Evolutionary conservation across 2,797 vertebrate genomes (phyloP).

Genomic region (Rhinella marina): DNA sequence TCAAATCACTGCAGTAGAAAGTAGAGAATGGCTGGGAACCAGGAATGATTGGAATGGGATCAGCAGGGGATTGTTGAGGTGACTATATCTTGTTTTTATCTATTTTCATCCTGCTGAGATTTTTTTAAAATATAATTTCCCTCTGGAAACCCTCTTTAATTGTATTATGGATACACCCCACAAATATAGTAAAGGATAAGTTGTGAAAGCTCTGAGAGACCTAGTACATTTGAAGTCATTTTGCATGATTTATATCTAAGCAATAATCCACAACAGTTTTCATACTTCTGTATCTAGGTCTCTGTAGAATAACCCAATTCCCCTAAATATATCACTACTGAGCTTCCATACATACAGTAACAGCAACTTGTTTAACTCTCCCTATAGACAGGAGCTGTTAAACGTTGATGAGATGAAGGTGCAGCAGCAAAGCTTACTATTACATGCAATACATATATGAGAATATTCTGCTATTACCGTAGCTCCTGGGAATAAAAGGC

Average conservation of each 20-base stretch:
- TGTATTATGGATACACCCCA: background rate
- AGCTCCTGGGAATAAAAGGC: constrained; percentile 25
- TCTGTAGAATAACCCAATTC: constrained; percentile 33
- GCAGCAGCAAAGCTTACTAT: constrained; percentile 2
- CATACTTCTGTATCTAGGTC: background rate
- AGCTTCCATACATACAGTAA: constrained; percentile 18
- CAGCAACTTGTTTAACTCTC: constrained; percentile 40
- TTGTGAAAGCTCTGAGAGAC: background rate
- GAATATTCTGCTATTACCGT: constrained; percentile 27
- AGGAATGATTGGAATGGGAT: too few species aligned
- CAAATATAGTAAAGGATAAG: background rate
- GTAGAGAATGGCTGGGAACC: too few species aligned
- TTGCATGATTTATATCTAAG: constrained; percentile 31
- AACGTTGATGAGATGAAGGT: constrained; percentile 41
- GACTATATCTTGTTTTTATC: too few species aligned
- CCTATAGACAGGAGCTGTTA: constrained; percentile 16
- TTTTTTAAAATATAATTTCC: background rate
- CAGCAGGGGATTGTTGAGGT: too few species aligned
- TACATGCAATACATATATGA: constrained; percentile 22
- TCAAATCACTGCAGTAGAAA: too few species aligned
- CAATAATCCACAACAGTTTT: background rate
- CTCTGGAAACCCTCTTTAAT: background rate
- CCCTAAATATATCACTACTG: constrained; percentile 29
- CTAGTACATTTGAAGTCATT: background rate
- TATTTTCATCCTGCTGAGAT: too few species aligned